A percentile compares a stretch with the other conserved stretches of the same genome.
These are phyloP conservation scores for Amblyjoppa proteus DNA, from an alignment of 2,888 invertebrate species.

Conservation along the genomic window DNA sequence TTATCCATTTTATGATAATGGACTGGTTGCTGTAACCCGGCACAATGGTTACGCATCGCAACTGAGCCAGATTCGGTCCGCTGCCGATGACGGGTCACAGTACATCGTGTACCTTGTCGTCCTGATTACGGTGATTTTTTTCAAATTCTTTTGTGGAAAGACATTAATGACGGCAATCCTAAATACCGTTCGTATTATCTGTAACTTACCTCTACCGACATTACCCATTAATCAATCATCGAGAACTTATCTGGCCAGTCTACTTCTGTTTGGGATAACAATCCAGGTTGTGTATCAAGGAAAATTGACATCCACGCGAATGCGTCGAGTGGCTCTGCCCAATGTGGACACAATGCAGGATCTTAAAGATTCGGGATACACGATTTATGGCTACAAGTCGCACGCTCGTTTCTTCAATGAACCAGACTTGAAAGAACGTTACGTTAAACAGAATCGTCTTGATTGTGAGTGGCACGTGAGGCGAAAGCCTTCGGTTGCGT, in stretches of 20 bases:
- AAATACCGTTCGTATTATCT: background rate
- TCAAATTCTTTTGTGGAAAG: background rate
- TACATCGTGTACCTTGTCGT: background rate
- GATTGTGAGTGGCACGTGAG: conserved; percentile 3
- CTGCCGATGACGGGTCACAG: background rate
- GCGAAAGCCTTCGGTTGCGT: background rate
- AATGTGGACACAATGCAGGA: conserved; percentile 17
- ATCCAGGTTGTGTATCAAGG: conserved; percentile 29
- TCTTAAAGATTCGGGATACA: conserved; percentile 1
- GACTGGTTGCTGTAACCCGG: background rate
- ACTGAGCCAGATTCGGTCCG: background rate
- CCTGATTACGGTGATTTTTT: conserved; percentile 16
- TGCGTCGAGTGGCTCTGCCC: background rate
- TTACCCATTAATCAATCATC: background rate
- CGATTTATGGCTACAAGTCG: conserved; percentile 5
- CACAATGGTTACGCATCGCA: conserved; percentile 25
- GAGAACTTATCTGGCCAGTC: conserved; percentile 6
- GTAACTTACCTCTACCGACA: background rate
- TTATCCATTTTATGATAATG: conserved; percentile 3
- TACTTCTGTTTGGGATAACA: conserved; percentile 20
- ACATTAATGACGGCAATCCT: background rate
- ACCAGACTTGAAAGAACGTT: background rate
- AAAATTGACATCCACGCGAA: background rate
- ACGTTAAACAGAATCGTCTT: background rate
- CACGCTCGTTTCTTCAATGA: conserved; percentile 8